Percentiles rank a stretch among this genome's conserved stretches.
These are phyloP conservation scores for Pantherophis alleghaniensis DNA, from an alignment of 2,797 vertebrate genomes.

Conservation along the genomic window DNA sequence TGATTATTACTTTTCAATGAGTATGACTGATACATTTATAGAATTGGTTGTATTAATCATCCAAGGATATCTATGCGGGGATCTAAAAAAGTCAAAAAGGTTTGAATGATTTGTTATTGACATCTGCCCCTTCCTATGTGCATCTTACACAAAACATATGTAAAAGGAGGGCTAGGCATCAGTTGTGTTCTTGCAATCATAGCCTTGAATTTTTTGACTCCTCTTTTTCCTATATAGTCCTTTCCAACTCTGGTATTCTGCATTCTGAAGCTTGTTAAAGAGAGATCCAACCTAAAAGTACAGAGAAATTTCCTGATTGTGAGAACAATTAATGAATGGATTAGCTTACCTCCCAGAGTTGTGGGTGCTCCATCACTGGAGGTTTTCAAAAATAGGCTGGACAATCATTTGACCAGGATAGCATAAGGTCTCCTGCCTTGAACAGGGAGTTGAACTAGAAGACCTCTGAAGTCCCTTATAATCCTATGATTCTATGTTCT, in stretches of 20 bases:
- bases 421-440: not conserved
- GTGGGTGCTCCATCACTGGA: not conserved
- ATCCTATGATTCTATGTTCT: not conserved
- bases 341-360: not conserved
- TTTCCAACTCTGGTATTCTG: not conserved
- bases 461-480: not conserved
- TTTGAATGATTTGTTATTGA: not conserved
- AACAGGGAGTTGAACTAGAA: not conserved
- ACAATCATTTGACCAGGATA: not conserved
- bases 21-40: not conserved
- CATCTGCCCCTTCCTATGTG: not conserved
- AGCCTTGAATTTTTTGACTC: not conserved
- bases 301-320: not conserved
- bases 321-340: not conserved
- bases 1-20: not conserved
- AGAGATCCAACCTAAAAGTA: not conserved
- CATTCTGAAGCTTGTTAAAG: not conserved
- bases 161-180: not conserved
- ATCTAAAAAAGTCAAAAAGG: not conserved
- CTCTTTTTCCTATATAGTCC: not conserved
- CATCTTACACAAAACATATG: not conserved
- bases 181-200: not conserved
- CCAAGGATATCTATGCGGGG: not conserved
- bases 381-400: not conserved
- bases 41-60: not conserved